Base-by-base conservation (phyloP, 1,140 invertebrate species). In the Lycorma delicatula region DNA sequence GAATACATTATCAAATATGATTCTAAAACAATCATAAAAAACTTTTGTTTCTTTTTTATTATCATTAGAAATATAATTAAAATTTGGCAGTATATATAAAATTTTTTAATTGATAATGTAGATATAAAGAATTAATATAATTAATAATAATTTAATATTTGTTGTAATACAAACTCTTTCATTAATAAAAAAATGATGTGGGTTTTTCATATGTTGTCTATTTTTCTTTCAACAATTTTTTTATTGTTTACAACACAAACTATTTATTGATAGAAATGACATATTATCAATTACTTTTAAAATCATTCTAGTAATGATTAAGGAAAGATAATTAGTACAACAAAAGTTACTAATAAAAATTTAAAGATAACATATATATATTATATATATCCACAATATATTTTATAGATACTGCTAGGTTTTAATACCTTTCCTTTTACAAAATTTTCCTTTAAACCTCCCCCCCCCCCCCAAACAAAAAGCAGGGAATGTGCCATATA, bases 1-100 rank as follows among this genome's bases (percentile, higher is more conserved):
- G 64, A 67, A 66, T 67, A 67, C 66, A 66, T 55, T 62, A 62
- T 54, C 49, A 62, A 62, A 62, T 62, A 65, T 66, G 66, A 67
- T 67, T 66, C 56, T 57, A 57, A n/a, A 57, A 64, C 61, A 66
- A 67, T 66, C 59, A 63, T 66, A 66, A 60, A 55, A 62, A 54
- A n/a, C n/a, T n/a, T 57, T 54, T 60, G 27, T 54, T 61, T 52
- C 59, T 59, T 36, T 58, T 53, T 54, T 41, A 53, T 25, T 22
- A 16, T 20, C 41, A 11, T 9, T 44, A 44, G 6, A 20, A 44
- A 20, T 44, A 44, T 44, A 44, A 44, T 44, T 44, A 44, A 44
- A 44, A 44, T 44, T 44, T 44, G n/a, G 41, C 41, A 44, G 41
- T 44, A 44, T 44, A 44, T 5, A 5, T 44, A 44, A 44, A 44